Evolutionary conservation across 2,113 vertebrate genomes (phyloP).

Genomic region (Abramis brama): DNA sequence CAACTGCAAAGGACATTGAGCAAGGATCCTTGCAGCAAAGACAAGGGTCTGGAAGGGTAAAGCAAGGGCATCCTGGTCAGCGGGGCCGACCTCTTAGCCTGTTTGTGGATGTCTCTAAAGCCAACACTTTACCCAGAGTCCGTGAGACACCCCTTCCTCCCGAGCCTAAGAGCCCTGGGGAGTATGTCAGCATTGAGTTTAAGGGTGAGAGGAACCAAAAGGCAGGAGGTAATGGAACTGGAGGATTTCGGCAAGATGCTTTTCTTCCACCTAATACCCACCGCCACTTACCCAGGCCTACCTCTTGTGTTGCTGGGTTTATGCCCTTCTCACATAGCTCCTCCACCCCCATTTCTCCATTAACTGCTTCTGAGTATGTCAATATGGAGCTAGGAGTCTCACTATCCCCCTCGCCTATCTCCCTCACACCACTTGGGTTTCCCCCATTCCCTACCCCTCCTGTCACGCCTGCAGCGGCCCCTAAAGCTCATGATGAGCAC

Average conservation of each 20-base stretch:
- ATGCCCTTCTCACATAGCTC: constrained; percentile 68
- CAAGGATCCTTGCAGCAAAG: constrained; percentile 63
- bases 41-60: constrained; percentile 64
- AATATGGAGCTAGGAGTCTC: constrained; percentile 79
- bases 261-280: constrained; percentile 63
- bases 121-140: constrained; percentile 77
- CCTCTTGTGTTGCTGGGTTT: constrained; percentile 73
- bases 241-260: constrained; percentile 59
- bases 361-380: constrained; percentile 74
- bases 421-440: constrained; percentile 72
- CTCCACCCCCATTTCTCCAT: constrained; percentile 65
- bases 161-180: constrained; percentile 78
- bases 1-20: constrained; percentile 48
- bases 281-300: constrained; percentile 65
- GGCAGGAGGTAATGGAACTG: constrained; percentile 52
- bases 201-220: constrained; percentile 60
- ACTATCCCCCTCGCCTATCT: constrained; percentile 73
- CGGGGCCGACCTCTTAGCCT: constrained; percentile 73
- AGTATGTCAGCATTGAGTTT: constrained; percentile 80
- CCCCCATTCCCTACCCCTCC: constrained; percentile 73
- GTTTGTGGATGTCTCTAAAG: constrained; percentile 78
- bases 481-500: constrained; percentile 62
- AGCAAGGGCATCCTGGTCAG: constrained; percentile 62
- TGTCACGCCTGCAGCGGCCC: constrained; percentile 65
- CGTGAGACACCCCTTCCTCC: constrained; percentile 70